Evolutionary conservation across 2,113 vertebrate genomes (phyloP).

Genomic region (Callospermophilus lateralis): DNA sequence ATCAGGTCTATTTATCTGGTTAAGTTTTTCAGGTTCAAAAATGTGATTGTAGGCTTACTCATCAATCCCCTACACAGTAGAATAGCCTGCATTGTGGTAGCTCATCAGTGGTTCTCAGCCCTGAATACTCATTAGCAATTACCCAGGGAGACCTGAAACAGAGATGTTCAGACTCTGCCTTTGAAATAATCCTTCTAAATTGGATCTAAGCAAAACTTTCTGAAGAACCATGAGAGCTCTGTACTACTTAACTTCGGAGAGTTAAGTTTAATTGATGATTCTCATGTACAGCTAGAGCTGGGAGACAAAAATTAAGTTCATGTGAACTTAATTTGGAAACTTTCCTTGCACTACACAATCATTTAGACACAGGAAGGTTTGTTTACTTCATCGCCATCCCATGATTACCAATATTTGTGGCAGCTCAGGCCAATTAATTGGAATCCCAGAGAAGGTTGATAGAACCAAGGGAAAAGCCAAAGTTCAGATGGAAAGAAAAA

Average conservation of each 20-base stretch:
- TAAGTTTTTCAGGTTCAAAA: neutral
- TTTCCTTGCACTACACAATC: constrained; percentile 74
- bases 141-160: neutral
- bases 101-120: neutral
- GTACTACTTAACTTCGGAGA: no score
- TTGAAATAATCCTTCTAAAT: no score
- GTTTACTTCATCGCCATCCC: constrained; percentile 68
- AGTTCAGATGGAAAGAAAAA: constrained; percentile 80
- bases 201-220: no score
- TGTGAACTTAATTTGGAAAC: constrained; percentile 72
- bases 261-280: neutral
- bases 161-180: neutral
- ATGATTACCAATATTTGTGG: constrained; percentile 73
- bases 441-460: constrained; percentile 67
- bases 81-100: constrained; percentile 44
- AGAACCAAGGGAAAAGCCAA: constrained; percentile 68
- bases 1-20: neutral
- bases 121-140: neutral
- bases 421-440: constrained; percentile 76
- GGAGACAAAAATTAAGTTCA: neutral
- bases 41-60: constrained; percentile 51
- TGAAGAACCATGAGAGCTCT: no score
- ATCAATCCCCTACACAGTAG: constrained; percentile 32
- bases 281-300: neutral
- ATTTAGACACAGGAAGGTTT: constrained; percentile 73